Evolutionary conservation across 2,888 invertebrate genomes (phyloP).

Genomic region (Agrotis puta): DNA sequence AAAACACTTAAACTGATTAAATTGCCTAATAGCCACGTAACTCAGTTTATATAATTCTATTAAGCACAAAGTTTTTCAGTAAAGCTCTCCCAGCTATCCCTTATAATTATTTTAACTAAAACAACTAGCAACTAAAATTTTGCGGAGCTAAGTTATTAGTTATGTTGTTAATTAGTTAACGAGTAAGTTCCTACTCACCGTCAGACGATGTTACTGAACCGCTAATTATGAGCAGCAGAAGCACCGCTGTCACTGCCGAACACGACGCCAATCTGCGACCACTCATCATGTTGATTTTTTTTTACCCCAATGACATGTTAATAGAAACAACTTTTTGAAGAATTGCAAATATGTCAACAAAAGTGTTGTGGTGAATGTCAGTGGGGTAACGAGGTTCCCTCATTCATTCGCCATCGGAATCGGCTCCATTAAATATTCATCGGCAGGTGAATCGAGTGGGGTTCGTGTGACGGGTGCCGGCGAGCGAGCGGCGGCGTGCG

Average conservation of each 20-base stretch:
- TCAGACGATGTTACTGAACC: constrained; percentile 81
- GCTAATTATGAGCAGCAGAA: constrained; percentile 79
- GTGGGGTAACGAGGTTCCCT: constrained; percentile 78
- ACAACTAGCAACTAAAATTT: constrained; percentile 42
- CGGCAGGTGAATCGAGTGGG: constrained; percentile 80
- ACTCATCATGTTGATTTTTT: constrained; percentile 82
- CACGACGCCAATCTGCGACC: constrained; percentile 78
- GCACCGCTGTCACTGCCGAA: constrained; percentile 75
- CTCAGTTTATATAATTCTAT: constrained; percentile 32
- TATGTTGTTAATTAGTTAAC: constrained; percentile 64
- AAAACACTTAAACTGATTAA: constrained; percentile 25
- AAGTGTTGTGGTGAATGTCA: constrained; percentile 80
- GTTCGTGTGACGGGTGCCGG: constrained; percentile 70
- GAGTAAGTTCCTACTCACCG: constrained; percentile 79
- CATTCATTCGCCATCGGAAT: constrained; percentile 85
- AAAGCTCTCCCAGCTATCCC: constrained; percentile 30
- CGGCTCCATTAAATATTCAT: constrained; percentile 87
- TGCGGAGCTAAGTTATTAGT: constrained; percentile 54
- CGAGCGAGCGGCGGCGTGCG: constrained; percentile 67
- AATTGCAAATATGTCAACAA: constrained; percentile 79
- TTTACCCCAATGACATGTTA: constrained; percentile 84
- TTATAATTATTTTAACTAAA: constrained; percentile 52
- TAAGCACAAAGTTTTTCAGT: constrained; percentile 47
- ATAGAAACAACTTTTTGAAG: constrained; percentile 79
- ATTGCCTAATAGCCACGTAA: constrained; percentile 33